phyloP scores from a whole-genome alignment of 53 echinoderm and acorn worm genomes.

The Antedon mediterranea region DNA sequence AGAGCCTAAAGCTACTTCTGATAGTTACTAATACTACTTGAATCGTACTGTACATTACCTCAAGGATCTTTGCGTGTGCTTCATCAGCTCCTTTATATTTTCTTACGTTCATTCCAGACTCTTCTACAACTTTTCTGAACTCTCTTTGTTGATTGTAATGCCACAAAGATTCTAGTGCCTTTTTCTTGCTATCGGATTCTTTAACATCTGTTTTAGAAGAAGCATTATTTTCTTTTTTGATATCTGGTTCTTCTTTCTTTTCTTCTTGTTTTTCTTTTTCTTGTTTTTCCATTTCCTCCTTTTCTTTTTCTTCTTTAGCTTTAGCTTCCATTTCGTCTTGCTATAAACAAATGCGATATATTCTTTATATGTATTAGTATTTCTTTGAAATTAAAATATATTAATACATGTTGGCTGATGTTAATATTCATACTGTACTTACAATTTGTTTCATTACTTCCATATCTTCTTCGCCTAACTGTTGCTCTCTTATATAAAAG shows the following conservation, averaged over 20 bases:
- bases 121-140: conserved; percentile 21
- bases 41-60: conserved; percentile 18
- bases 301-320: not conserved
- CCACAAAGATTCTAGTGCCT: conserved; percentile 57
- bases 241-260: too few species aligned
- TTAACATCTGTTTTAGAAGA: not conserved
- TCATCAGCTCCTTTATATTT: conserved; percentile 43
- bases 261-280: not conserved
- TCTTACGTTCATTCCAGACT: conserved; percentile 26
- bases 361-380: not conserved
- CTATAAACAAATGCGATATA: not conserved
- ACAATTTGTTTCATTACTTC: not conserved
- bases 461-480: not conserved
- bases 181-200: not conserved
- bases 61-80: conserved; percentile 41
- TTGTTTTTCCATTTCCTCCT: not conserved
- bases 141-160: conserved; percentile 55
- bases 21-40: too few species aligned
- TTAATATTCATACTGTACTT: too few species aligned
- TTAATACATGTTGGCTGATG: too few species aligned
- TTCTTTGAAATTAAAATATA: too few species aligned
- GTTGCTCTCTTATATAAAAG: conserved; percentile 54
- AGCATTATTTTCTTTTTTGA: too few species aligned
- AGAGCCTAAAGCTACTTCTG: too few species aligned
- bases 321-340: conserved; percentile 2